A percentile compares a stretch with the other conserved stretches of the same genome.
Evolutionary conservation across 2,888 invertebrate genomes (phyloP).

Genomic region (Eurois occulta): DNA sequence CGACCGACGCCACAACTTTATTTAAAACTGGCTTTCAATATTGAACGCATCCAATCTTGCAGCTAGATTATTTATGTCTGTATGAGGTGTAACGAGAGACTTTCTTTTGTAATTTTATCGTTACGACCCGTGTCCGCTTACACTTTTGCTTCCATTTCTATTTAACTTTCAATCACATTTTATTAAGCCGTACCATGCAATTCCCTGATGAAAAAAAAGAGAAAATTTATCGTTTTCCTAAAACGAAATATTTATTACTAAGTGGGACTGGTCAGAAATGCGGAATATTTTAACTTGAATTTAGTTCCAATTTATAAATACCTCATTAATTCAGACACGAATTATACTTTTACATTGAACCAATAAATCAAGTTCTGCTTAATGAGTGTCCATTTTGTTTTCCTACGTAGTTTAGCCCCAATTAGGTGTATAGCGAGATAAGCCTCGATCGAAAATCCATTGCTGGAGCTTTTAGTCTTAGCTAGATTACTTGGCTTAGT

Average conservation of each 20-base stretch:
- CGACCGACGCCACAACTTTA: conserved; percentile 80
- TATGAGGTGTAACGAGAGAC: conserved; percentile 75
- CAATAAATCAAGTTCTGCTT: conserved; percentile 50
- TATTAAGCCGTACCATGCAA: conserved; percentile 70
- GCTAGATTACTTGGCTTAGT: conserved; percentile 47
- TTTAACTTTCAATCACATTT: conserved; percentile 80
- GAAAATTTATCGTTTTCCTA: conserved; percentile 24
- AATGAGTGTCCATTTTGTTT: conserved; percentile 51
- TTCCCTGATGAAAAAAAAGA: conserved; percentile 35
- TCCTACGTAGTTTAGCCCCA: conserved; percentile 45
- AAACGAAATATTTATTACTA: not conserved
- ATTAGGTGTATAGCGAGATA: conserved; percentile 56
- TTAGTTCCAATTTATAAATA: conserved; percentile 26
- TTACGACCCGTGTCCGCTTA: conserved; percentile 79
- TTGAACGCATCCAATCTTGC: conserved; percentile 76
- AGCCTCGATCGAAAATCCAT: conserved; percentile 49
- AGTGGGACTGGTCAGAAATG: conserved; percentile 20
- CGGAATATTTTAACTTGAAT: conserved; percentile 13
- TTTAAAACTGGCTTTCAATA: conserved; percentile 75
- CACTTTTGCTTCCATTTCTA: conserved; percentile 79
- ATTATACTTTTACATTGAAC: conserved; percentile 49
- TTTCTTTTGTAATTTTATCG: conserved; percentile 87
- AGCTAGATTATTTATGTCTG: conserved; percentile 77
- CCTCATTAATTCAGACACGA: conserved; percentile 32
- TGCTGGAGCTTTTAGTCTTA: conserved; percentile 48